Evolutionary conservation across 2,113 vertebrate genomes (phyloP).

Genomic region (Oreochromis spilurus): DNA sequence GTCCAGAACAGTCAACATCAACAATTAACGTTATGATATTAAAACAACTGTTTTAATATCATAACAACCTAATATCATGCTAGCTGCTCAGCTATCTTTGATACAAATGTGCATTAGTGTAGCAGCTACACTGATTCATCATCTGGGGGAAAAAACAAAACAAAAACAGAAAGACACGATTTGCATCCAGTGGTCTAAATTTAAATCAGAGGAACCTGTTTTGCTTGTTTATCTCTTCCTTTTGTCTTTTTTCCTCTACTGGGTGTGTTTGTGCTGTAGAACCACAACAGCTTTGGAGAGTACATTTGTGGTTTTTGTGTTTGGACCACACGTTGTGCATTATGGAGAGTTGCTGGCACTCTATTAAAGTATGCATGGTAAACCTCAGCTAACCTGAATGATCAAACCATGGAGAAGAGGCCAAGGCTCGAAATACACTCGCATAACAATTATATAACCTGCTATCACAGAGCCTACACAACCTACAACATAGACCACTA

Average conservation of each 20-base stretch:
- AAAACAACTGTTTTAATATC: too few relatives aligned
- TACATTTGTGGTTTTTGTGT: accelerated
- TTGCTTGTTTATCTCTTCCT: neutral
- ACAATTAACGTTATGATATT: neutral
- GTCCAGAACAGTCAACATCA: neutral
- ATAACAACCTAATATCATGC: too few relatives aligned
- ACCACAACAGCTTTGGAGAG: neutral
- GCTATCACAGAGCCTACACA: neutral
- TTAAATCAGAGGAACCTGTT: neutral
- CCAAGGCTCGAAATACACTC: neutral
- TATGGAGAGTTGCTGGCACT: neutral
- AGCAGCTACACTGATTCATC: too few relatives aligned
- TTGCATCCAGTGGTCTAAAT: neutral
- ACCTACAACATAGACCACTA: neutral
- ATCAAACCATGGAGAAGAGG: neutral
- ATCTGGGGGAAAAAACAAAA: too few relatives aligned
- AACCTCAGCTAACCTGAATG: neutral
- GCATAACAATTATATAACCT: neutral
- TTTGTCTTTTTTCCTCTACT: neutral
- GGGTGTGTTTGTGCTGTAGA: neutral
- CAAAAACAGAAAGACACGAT: neutral
- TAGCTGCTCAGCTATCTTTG: neutral
- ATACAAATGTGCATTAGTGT: too few relatives aligned
- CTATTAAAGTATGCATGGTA: neutral
- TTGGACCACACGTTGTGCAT: neutral